phyloP scores from a whole-genome alignment of 1,140 invertebrate genomes.

The Zaprionus gabonicus region DNA sequence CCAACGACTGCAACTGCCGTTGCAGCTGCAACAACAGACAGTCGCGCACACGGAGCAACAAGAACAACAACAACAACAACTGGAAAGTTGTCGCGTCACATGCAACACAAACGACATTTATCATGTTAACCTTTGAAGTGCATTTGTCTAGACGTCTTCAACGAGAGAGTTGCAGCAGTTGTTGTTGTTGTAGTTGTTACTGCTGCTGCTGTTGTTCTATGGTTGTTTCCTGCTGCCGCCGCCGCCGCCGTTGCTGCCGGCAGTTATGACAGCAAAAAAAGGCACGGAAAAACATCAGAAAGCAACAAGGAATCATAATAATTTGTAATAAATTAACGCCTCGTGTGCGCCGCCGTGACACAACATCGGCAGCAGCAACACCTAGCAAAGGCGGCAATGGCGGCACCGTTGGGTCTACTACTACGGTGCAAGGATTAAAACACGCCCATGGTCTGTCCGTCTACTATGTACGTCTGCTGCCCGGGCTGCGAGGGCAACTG shows the following conservation, averaged over 20 bases:
- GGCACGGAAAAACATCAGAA: constrained; percentile 43
- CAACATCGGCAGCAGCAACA: constrained; percentile 50
- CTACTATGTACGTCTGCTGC: not conserved
- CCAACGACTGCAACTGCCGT: not conserved
- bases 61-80: constrained; percentile 49
- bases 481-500: not conserved
- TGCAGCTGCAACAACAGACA: constrained; percentile 52
- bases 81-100: constrained; percentile 77
- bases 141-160: constrained; percentile 83
- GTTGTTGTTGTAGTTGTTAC: constrained; percentile 43
- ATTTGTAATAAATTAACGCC: constrained; percentile 83
- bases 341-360: constrained; percentile 52
- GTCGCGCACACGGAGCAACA: constrained; percentile 4
- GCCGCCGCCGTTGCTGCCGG: constrained; percentile 15
- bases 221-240: constrained; percentile 46
- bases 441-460: constrained; percentile 28
- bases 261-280: constrained; percentile 53
- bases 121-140: constrained; percentile 83
- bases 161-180: constrained; percentile 60
- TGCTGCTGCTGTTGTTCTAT: constrained; percentile 42
- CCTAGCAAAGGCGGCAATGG: constrained; percentile 46
- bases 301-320: constrained; percentile 78
- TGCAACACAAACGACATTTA: constrained; percentile 81
- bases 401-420: constrained; percentile 43
- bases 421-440: constrained; percentile 62